A percentile compares a stretch with the other conserved stretches of the same genome.
Evolutionary conservation across 1,140 invertebrate species (phyloP).

Genomic region (Oscheius sp.): DNA sequence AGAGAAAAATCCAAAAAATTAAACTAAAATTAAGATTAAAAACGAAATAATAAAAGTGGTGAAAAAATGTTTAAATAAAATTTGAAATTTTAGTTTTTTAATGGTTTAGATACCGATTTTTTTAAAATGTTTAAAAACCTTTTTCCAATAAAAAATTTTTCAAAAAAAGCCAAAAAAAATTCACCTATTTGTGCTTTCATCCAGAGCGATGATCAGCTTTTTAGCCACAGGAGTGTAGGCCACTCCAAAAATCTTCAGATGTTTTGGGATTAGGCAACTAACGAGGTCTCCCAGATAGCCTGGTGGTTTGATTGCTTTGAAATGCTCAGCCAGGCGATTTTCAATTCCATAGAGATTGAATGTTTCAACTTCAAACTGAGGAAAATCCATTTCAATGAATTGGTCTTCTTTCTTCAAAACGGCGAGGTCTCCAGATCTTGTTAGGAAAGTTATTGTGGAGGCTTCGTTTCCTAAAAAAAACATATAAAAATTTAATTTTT

Average conservation of each 20-base stretch:
- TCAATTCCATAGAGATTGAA: neutral
- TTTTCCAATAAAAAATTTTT: too few species aligned
- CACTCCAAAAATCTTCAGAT: neutral
- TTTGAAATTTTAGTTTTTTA: too few species aligned
- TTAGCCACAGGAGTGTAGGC: conserved; percentile 16
- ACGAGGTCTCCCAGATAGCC: conserved; percentile 27
- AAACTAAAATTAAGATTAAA: too few species aligned
- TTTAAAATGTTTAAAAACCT: too few species aligned
- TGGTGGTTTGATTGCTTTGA: conserved; percentile 7
- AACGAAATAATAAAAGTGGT: too few species aligned
- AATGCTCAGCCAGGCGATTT: neutral
- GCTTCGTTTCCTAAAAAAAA: conserved; percentile 1
- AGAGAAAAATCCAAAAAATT: too few species aligned
- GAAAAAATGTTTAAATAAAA: too few species aligned
- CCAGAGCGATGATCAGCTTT: conserved; percentile 51
- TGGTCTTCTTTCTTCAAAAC: conserved; percentile 38
- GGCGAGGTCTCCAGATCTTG: conserved; percentile 43
- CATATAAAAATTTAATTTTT: too few species aligned
- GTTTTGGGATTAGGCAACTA: conserved; percentile 16
- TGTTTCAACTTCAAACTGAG: conserved; percentile 26
- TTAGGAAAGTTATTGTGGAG: conserved; percentile 38
- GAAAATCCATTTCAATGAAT: conserved; percentile 41
- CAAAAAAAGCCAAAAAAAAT: too few species aligned
- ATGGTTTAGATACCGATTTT: too few species aligned
- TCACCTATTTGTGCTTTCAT: conserved; percentile 46